Base-by-base conservation (phyloP, 2,113 vertebrate species). In the Todiramphus saurophagus region DNA sequence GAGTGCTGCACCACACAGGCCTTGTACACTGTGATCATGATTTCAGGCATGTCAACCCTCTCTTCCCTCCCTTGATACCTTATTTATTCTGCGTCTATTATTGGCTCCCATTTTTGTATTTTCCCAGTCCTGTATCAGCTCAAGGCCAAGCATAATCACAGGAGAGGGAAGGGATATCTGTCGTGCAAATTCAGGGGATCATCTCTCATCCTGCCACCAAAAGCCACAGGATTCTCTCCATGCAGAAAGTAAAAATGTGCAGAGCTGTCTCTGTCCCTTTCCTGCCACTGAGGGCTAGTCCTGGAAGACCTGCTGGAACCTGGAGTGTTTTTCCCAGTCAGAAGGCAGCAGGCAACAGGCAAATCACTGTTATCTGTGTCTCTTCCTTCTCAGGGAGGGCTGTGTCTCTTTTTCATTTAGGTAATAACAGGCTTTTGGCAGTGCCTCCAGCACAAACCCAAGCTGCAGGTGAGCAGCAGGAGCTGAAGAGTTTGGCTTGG, bases 351-450 rank as follows among this genome's bases (percentile, higher is more conserved):
- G 93, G 75, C 69, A 88, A 62, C 10, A 28, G 79, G 77, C 74
- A 97, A 96, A 97, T 97, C 89, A 96, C 97, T 95, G 84, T 97
- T 95, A 97, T 97, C 89, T 92, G 39, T 41, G 60, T 59, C 67
- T 87, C 69, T 87, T 82, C 63, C 39, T 83, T 84, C 93, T 91
- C 87, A 78, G 68, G 33, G n/a, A 87, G 33, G 41, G 74, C 85
- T 30, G 8, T 43, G 80, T 89, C 28, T 76, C 76, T 85, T 92
- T 88, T 93, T 70, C 67, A 95, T 96, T 95, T 89, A 60, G 91
- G 92, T 95, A 97, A 97, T 97, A 97, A 94, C 74, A 93, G 92
- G 87, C 74, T 92, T 94, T 81, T 95, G 91, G 74, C 87, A 92
- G 84, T 9, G 59, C 64, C 67, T 89, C 46, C 82, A 89, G 69